Evolutionary conservation across 2,888 invertebrate genomes (phyloP).

Genomic region (Xanthia togata): DNA sequence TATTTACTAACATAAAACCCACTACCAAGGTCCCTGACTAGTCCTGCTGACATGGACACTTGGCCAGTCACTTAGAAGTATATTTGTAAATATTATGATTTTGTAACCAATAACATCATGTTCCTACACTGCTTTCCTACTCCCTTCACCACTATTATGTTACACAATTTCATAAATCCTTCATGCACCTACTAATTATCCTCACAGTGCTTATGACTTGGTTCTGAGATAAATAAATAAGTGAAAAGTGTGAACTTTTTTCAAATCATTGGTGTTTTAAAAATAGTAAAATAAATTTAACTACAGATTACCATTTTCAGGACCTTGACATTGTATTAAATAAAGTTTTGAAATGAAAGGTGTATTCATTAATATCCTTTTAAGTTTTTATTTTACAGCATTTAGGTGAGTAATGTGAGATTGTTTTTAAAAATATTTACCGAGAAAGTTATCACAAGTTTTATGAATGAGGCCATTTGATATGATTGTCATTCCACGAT

Average conservation of each 20-base stretch:
- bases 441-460: slow-evolving; percentile 28
- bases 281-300: slow-evolving; percentile 25
- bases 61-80: slow-evolving; percentile 51
- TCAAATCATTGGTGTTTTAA: slow-evolving; percentile 28
- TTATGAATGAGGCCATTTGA: slow-evolving; percentile 73
- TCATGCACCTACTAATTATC: slow-evolving; percentile 17
- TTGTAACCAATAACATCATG: slow-evolving; percentile 63
- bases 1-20: slow-evolving; percentile 54
- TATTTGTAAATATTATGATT: slow-evolving; percentile 69
- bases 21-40: slow-evolving; percentile 40
- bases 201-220: slow-evolving; percentile 9
- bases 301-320: slow-evolving; percentile 53
- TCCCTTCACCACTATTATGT: slow-evolving; percentile 45
- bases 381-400: slow-evolving; percentile 61
- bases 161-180: slow-evolving; percentile 44
- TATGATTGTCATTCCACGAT: slow-evolving; percentile 69
- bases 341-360: slow-evolving; percentile 74
- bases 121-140: slow-evolving; percentile 55
- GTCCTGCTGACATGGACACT: slow-evolving; percentile 54
- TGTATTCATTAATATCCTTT: slow-evolving; percentile 79
- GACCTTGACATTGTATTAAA: slow-evolving; percentile 66
- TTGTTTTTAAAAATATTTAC: slow-evolving; percentile 56
- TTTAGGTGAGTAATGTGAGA: slow-evolving; percentile 68
- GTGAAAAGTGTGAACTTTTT: slow-evolving; percentile 22
- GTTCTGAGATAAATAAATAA: slow-evolving; percentile 29